Conservation (phyloP, 2,113 vertebrate species). For the Gracilinanus agilis region DNA sequence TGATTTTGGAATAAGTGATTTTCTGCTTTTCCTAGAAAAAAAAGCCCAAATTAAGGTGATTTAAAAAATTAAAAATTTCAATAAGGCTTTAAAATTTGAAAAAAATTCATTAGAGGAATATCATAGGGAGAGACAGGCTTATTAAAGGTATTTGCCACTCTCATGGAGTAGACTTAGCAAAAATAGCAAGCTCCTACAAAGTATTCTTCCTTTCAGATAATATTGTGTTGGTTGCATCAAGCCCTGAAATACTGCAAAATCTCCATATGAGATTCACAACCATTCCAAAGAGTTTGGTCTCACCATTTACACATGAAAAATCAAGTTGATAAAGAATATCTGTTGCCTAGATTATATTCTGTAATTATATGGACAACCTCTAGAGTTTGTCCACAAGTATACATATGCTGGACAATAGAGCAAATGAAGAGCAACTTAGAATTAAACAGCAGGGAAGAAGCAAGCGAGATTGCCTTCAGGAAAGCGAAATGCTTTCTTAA, state of each 20-base stretch:
- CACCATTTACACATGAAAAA: background rate
- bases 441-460: background rate
- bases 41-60: background rate
- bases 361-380: background rate
- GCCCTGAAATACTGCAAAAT: background rate
- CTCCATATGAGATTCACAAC: background rate
- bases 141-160: background rate
- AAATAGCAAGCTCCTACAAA: background rate
- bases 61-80: background rate
- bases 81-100: background rate
- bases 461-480: background rate
- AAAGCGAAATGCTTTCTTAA: background rate
- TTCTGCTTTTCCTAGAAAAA: background rate
- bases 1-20: background rate
- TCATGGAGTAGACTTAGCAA: background rate
- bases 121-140: background rate
- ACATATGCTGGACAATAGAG: too few species aligned
- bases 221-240: background rate
- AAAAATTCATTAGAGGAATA: background rate
- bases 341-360: background rate
- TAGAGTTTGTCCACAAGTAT: background rate
- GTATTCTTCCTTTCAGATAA: background rate
- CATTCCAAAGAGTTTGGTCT: background rate
- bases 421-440: background rate
- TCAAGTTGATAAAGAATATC: background rate